phyloP scores from a whole-genome alignment of 2,888 invertebrate genomes.

The Hofmannophila pseudospretella region DNA sequence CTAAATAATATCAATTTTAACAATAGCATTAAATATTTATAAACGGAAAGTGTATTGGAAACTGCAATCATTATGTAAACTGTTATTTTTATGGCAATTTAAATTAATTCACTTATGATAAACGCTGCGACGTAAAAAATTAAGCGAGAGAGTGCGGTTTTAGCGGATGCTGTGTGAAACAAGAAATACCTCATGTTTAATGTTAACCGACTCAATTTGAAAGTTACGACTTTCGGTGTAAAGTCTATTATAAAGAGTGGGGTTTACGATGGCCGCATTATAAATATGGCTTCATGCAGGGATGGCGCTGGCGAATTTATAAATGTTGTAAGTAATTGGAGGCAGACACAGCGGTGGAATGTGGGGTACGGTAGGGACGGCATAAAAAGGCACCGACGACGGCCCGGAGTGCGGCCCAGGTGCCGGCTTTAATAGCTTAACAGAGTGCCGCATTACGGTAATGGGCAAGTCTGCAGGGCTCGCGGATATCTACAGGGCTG shows the following conservation, averaged over 20 bases:
- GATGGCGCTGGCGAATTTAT: conserved; percentile 47
- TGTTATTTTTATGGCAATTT: conserved; percentile 65
- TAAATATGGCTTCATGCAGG: conserved; percentile 54
- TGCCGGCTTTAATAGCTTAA: conserved; percentile 58
- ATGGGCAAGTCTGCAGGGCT: conserved; percentile 37
- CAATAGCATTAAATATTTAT: conserved; percentile 48
- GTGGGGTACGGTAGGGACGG: conserved; percentile 32
- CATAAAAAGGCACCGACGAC: conserved; percentile 40
- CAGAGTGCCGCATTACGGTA: conserved; percentile 59
- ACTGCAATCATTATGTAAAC: conserved; percentile 57
- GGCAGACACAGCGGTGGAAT: conserved; percentile 44
- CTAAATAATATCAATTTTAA: conserved; percentile 44
- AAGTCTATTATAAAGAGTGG: conserved; percentile 12
- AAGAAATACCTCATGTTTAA: conserved; percentile 39
- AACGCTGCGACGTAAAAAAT: conserved; percentile 52
- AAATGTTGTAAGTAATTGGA: conserved; percentile 64
- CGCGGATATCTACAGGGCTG: conserved; percentile 21
- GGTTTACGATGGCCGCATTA: conserved; percentile 35
- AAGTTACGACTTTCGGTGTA: conserved; percentile 13
- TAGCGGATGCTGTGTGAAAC: conserved; percentile 49
- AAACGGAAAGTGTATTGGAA: conserved; percentile 39
- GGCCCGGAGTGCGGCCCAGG: conserved; percentile 32
- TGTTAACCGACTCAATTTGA: conserved; percentile 4
- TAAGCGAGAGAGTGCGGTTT: conserved; percentile 47
- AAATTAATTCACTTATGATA: conserved; percentile 73